A percentile compares a stretch with the other conserved stretches of the same genome.
Evolutionary conservation across 2,888 invertebrate species (phyloP).

Genomic region (Ectemnius lituratus): DNA sequence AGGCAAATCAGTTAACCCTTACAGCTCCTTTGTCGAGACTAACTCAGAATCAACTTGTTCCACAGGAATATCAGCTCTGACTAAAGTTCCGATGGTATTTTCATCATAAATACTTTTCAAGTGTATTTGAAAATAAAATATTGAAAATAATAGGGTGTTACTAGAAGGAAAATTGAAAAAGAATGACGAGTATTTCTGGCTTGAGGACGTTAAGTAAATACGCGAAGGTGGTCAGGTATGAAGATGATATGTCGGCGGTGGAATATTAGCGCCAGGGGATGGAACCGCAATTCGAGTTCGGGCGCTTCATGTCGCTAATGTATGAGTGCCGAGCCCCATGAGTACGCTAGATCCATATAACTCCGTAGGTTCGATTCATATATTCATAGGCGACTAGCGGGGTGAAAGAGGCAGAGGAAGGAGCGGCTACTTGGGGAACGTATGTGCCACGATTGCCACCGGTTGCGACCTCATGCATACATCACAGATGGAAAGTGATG

Average conservation of each 20-base stretch:
- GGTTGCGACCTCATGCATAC: constrained; percentile 75
- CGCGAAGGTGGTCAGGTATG: constrained; percentile 1
- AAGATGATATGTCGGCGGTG: constrained; percentile 49
- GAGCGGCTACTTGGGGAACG: constrained; percentile 61
- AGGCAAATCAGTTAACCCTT: too few species aligned
- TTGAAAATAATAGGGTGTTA: too few species aligned
- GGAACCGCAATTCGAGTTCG: constrained; percentile 47
- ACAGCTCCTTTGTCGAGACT: too few species aligned
- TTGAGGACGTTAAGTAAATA: constrained; percentile 8
- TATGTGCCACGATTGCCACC: constrained; percentile 72
- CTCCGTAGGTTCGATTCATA: constrained; percentile 72
- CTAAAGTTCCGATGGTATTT: too few species aligned
- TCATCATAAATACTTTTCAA: too few species aligned
- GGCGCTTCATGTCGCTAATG: constrained; percentile 65
- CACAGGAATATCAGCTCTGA: too few species aligned
- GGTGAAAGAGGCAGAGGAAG: constrained; percentile 34
- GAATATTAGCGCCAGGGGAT: constrained; percentile 58
- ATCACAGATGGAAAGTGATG: constrained; percentile 75
- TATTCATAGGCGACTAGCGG: constrained; percentile 69
- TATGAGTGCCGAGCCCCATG: constrained; percentile 59
- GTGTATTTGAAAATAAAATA: too few species aligned
- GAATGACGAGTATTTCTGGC: constrained; percentile 20
- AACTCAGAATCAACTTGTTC: too few species aligned
- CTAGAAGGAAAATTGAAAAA: constrained; percentile 17
- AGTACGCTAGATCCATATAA: constrained; percentile 55